Percentiles rank a stretch among this genome's conserved stretches.
Evolutionary conservation across 2,797 vertebrate species (phyloP).

Genomic region (Percopsis omiscomaycus): DNA sequence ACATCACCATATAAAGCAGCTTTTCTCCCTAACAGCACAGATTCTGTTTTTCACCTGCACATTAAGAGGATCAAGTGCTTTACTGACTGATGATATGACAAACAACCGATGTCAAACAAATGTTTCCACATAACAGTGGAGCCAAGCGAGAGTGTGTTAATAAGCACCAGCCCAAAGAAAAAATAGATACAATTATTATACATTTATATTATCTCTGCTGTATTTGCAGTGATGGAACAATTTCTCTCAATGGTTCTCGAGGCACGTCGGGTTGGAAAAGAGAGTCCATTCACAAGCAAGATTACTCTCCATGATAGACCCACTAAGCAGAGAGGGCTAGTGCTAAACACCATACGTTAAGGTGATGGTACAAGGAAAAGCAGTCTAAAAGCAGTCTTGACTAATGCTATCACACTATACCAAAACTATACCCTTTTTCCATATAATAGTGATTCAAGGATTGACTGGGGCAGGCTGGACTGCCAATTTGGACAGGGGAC

Average conservation of each 20-base stretch:
- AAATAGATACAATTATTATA: not conserved
- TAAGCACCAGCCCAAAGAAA: not conserved
- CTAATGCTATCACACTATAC: not conserved
- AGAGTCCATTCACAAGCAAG: not conserved
- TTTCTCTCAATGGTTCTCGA: not conserved
- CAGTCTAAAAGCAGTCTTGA: not conserved
- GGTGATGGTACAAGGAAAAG: not conserved
- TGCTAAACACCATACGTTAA: not conserved
- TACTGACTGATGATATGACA: not conserved
- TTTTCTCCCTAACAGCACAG: not conserved
- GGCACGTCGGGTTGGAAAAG: conserved; percentile 7
- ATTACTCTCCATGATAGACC: not conserved
- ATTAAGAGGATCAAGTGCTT: not conserved
- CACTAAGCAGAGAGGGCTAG: not conserved
- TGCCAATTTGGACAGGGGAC: not conserved
- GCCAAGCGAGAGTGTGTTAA: not conserved
- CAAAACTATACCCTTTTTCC: not conserved
- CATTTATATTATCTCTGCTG: not conserved
- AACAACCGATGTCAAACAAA: not conserved
- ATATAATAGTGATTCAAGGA: not conserved
- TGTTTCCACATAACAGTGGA: not conserved
- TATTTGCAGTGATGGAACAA: not conserved
- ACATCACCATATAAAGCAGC: not conserved
- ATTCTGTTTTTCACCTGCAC: not conserved
- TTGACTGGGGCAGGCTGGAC: not conserved